Evolutionary conservation across 2,797 vertebrate genomes (phyloP).

Genomic region (Echiichthys vipera): DNA sequence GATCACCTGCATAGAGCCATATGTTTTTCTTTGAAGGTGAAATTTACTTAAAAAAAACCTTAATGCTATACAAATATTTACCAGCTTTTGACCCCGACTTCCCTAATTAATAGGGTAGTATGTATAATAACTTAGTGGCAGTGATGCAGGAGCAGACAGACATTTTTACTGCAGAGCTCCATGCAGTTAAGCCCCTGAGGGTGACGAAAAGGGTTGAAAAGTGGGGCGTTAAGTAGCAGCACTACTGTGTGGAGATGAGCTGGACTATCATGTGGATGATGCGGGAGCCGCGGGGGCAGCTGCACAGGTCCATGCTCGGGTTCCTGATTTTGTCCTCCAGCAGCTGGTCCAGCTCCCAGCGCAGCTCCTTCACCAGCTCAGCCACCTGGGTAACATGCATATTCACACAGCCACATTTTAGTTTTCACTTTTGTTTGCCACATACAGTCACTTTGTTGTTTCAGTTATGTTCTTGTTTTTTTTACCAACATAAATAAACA

Average conservation of each 20-base stretch:
- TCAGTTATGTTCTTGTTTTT: too few species aligned
- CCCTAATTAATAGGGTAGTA: not conserved
- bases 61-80: not conserved
- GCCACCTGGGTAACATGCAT: conserved; percentile 86
- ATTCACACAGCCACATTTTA: not conserved
- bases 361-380: conserved; percentile 94
- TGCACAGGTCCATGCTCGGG: conserved; percentile 93
- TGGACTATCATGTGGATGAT: conserved; percentile 96
- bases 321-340: conserved; percentile 96
- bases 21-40: conserved; percentile 30
- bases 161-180: conserved; percentile 14
- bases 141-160: conserved; percentile 33
- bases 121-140: conserved; percentile 25
- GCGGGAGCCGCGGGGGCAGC: conserved; percentile 93
- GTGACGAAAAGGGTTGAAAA: not conserved
- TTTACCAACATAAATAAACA: too few species aligned
- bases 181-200: conserved; percentile 32
- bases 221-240: not conserved
- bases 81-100: not conserved
- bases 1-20: conserved; percentile 53
- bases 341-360: conserved; percentile 94
- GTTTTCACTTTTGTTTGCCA: not conserved
- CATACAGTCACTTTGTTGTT: too few species aligned
- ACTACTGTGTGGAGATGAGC: conserved; percentile 93
- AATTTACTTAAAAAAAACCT: conserved; percentile 24